Percentiles rank a stretch among this genome's conserved stretches.
Conservation (phyloP, 2,888 invertebrate genomes). For the Beris chalybata region DNA sequence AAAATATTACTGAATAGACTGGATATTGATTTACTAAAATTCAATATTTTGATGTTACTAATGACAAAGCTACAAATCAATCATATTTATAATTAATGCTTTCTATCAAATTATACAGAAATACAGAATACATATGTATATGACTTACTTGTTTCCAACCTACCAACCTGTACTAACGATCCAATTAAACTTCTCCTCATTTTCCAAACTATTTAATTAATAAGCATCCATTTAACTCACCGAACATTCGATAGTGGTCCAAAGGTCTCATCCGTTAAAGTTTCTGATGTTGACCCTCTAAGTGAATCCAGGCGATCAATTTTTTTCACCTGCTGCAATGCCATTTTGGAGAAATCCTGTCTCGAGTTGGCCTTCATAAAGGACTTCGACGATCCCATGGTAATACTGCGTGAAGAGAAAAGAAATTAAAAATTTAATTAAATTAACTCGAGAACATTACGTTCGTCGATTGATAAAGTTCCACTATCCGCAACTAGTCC, state of each 20-base stretch:
- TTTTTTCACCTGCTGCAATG: constrained; percentile 68
- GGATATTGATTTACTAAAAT: no score
- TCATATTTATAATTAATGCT: no score
- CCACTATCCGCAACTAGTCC: background rate
- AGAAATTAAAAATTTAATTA: constrained; percentile 10
- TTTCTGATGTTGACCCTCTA: constrained; percentile 76
- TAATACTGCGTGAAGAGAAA: constrained; percentile 58
- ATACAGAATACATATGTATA: no score
- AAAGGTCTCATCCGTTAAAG: constrained; percentile 81
- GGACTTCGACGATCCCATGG: constrained; percentile 76
- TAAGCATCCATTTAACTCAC: constrained; percentile 51
- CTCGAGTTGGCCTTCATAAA: constrained; percentile 91
- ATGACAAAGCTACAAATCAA: no score
- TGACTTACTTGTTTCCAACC: no score
- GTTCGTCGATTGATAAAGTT: background rate
- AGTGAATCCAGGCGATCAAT: constrained; percentile 68
- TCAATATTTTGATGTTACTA: no score
- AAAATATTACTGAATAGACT: no score
- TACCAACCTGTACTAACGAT: no score
- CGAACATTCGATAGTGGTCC: constrained; percentile 91
- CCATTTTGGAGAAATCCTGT: constrained; percentile 69
- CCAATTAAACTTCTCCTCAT: no score
- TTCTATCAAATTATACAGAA: no score
- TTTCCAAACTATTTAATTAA: no score
- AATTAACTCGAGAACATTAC: background rate